Conservation (phyloP, 1,140 invertebrate genomes). For the Andrena cerasifolii region DNA sequence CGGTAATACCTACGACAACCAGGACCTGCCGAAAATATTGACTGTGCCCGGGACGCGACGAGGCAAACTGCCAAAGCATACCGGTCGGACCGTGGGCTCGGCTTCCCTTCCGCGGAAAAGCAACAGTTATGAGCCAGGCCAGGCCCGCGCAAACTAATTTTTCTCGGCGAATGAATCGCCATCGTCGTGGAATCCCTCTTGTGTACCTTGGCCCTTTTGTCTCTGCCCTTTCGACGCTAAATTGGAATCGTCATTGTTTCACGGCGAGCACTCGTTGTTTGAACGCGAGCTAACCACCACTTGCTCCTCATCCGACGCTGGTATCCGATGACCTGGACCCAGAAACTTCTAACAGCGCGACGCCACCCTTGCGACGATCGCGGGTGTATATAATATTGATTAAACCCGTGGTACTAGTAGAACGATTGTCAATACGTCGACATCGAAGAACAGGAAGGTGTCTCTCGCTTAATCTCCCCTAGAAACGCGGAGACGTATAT, state of each 20-base stretch:
- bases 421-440: not conserved
- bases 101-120: conserved; percentile 20
- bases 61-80: conserved; percentile 55
- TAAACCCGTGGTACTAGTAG: not conserved
- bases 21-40: conserved; percentile 75
- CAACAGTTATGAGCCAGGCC: conserved; percentile 71
- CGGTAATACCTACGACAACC: conserved; percentile 61
- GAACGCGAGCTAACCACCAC: not conserved
- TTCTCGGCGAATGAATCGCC: not conserved
- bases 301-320: no score
- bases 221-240: not conserved
- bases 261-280: not conserved
- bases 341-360: no score
- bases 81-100: no score
- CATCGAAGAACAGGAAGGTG: not conserved
- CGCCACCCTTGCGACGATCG: no score
- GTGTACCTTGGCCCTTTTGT: not conserved
- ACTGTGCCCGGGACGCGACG: conserved; percentile 51
- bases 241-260: not conserved
- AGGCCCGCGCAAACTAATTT: conserved; percentile 23
- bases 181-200: conserved; percentile 5
- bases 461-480: not conserved
- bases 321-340: no score
- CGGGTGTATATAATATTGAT: no score
- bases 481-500: not conserved